Evolutionary conservation across 2,113 vertebrate species (phyloP).

Genomic region (Steatornis caripensis): DNA sequence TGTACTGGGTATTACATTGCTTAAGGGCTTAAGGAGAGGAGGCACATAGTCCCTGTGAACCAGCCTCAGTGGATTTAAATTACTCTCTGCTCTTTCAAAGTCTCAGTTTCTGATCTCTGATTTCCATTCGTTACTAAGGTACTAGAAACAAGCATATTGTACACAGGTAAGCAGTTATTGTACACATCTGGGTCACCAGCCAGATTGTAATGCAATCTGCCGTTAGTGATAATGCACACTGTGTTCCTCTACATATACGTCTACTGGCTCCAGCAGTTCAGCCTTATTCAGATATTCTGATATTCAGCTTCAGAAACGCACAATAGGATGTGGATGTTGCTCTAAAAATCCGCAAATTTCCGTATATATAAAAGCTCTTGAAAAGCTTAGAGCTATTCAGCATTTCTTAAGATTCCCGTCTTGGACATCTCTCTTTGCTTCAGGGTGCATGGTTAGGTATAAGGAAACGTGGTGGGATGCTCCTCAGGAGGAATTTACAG

Average conservation of each 20-base stretch:
- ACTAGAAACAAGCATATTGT: neutral
- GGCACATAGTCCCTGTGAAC: neutral
- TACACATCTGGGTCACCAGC: neutral
- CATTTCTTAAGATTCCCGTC: neutral
- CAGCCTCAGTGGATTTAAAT: conserved; percentile 8
- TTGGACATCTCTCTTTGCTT: neutral
- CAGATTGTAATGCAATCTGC: neutral
- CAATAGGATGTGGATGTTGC: neutral
- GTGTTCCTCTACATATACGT: neutral
- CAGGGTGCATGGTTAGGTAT: neutral
- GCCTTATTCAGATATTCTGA: neutral
- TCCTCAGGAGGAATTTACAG: neutral
- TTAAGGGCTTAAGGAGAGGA: neutral
- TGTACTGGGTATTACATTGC: neutral
- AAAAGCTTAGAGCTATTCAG: neutral
- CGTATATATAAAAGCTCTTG: neutral
- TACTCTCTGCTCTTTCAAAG: conserved; percentile 8
- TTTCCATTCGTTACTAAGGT: neutral
- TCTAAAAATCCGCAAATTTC: neutral
- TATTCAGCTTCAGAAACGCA: neutral
- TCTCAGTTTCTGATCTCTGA: conserved; percentile 1
- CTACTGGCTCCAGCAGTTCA: neutral
- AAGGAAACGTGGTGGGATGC: neutral
- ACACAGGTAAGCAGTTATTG: neutral
- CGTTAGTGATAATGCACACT: neutral